These are phyloP conservation scores for Paedocypris micromegethes DNA, from an alignment of 2,797 vertebrate species.

Conservation along the genomic window DNA sequence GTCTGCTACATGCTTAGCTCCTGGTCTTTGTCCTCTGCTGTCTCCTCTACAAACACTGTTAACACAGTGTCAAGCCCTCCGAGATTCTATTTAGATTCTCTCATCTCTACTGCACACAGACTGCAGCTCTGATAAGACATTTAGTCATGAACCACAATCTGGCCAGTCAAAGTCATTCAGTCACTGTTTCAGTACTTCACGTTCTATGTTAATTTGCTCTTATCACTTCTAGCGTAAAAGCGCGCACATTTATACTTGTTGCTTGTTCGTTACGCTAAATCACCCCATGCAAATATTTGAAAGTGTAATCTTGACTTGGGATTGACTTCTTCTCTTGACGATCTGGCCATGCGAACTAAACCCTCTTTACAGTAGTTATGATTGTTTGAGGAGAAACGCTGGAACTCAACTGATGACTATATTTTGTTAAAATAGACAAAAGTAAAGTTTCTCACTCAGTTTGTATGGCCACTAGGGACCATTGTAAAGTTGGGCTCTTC, in stretches of 20 bases:
- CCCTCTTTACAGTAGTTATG: background rate
- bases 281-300: background rate
- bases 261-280: background rate
- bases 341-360: conserved; percentile 3
- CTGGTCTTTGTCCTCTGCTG: conserved; percentile 5
- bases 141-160: conserved; percentile 6
- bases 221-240: background rate
- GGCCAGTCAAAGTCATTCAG: background rate
- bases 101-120: conserved; percentile 26
- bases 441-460: too few species aligned
- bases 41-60: conserved; percentile 40
- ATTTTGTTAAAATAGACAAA: too few species aligned
- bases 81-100: conserved; percentile 47
- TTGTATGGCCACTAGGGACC: too few species aligned
- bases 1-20: background rate
- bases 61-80: conserved; percentile 37
- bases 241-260: background rate
- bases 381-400: background rate
- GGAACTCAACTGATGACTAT: too few species aligned
- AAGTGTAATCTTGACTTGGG: background rate
- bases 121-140: conserved; percentile 30
- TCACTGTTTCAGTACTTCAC: background rate
- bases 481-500: too few species aligned
- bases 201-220: background rate
- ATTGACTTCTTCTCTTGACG: background rate